Percentiles rank a stretch among this genome's conserved stretches.
phyloP scores from a whole-genome alignment of 2,888 invertebrate species.

The Harpalus rubripes region DNA sequence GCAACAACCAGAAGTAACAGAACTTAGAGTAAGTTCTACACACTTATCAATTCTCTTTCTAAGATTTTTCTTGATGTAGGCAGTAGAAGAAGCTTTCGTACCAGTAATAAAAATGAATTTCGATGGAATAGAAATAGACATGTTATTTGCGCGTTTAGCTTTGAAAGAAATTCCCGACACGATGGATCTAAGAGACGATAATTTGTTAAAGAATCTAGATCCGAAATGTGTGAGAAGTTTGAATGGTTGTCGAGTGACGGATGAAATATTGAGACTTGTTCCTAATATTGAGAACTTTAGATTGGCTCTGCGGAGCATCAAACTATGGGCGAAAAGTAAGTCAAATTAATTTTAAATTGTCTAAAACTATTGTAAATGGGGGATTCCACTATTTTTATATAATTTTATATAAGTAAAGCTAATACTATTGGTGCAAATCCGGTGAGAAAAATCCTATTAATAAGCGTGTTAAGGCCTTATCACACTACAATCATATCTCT shows the following conservation, averaged over 20 bases:
- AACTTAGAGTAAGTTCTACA: slow-evolving; percentile 83
- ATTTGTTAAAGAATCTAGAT: slow-evolving; percentile 95
- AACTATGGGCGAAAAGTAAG: slow-evolving; percentile 98
- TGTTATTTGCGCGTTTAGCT: slow-evolving; percentile 96
- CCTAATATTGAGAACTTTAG: slow-evolving; percentile 97
- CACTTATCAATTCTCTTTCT: neutral
- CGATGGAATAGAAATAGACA: slow-evolving; percentile 98
- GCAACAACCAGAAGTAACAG: slow-evolving; percentile 90
- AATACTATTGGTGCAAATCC: too few relatives aligned
- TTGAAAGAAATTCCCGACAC: slow-evolving; percentile 96
- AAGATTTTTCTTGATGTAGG: slow-evolving; percentile 77
- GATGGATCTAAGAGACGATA: slow-evolving; percentile 93
- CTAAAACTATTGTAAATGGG: too few relatives aligned
- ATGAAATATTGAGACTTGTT: slow-evolving; percentile 97
- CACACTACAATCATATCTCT: too few relatives aligned
- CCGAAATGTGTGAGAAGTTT: slow-evolving; percentile 97
- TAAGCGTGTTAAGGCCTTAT: too few relatives aligned
- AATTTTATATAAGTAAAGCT: too few relatives aligned
- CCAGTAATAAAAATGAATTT: slow-evolving; percentile 99
- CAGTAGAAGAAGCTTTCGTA: slow-evolving; percentile 99
- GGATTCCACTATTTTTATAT: too few relatives aligned
- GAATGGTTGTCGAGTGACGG: slow-evolving; percentile 98
- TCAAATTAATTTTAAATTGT: neutral
- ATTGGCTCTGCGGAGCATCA: slow-evolving; percentile 95
- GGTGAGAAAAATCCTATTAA: too few relatives aligned